Percentiles rank a stretch among this genome's conserved stretches.
Evolutionary conservation across 2,797 vertebrate genomes (phyloP).

Genomic region (Falco cherrug): DNA sequence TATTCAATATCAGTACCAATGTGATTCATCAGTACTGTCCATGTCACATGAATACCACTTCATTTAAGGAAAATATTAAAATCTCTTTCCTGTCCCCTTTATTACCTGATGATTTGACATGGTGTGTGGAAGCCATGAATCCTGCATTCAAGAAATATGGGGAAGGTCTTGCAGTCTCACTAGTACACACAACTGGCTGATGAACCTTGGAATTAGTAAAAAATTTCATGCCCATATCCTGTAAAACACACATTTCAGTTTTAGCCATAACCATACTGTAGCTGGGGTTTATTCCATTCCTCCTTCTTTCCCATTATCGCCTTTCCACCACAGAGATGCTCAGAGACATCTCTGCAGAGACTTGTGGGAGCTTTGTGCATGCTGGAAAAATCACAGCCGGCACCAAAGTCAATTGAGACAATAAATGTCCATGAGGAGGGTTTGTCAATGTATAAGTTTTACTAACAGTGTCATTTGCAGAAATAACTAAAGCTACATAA

Average conservation of each 20-base stretch:
- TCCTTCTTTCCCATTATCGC: background rate
- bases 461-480: background rate
- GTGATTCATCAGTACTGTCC: background rate
- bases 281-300: background rate
- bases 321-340: background rate
- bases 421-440: background rate
- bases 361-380: background rate
- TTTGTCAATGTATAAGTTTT: background rate
- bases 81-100: background rate
- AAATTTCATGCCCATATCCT: slow-evolving; percentile 76
- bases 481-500: background rate
- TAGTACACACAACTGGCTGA: slow-evolving; percentile 69
- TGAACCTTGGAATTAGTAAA: slow-evolving; percentile 74
- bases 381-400: background rate
- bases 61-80: background rate
- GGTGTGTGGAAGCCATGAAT: background rate
- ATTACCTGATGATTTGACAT: slow-evolving; percentile 36
- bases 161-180: slow-evolving; percentile 7
- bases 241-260: background rate
- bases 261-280: background rate
- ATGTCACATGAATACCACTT: background rate
- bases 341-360: background rate
- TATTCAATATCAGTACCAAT: background rate
- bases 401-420: background rate
- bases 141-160: background rate